Base-by-base conservation (phyloP, 1,140 invertebrate genomes). In the Gonioctena quinquepunctata region DNA sequence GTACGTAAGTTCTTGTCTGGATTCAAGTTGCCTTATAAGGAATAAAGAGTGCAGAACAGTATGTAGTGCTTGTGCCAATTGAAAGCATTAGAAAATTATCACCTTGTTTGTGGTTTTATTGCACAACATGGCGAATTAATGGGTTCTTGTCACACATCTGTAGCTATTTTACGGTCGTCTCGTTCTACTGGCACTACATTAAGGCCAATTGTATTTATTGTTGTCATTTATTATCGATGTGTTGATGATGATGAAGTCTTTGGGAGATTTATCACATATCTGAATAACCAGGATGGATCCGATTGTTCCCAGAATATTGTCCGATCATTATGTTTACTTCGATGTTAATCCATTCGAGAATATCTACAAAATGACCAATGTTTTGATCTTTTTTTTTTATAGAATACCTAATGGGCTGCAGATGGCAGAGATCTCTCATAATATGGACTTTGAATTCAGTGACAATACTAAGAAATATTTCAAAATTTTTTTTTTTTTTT, bases 21-120 rank as follows among this genome's bases (percentile, higher is more conserved):
- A 66, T 18, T 18, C 63, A 16, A n/a, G 49, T 66, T 66, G 13
- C 63, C 21, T 23, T 66, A 66, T 56, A 54, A 7, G 63, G 63
- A 49, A 26, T 49, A 66, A 54, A 26, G 21, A 54, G 33, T 48
- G n/a, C 62, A 11, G 11, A 42, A 7, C n/a, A 16, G 60, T 62
- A 61, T 61, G 59, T 61, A 26, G 59, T 61, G 28, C 25, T 61
- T 66, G 63, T 66, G 63, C 42, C 63, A 66, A 66, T 66, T 54
- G 63, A 54, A 66, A 52, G 63, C 50, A 66, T 66, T 66, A 66
- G 63, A 66, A 66, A 66, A 66, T 56, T 66, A 66, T 66, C 63
- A 66, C 63, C 49, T 66, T 66, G 63, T 66, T 54, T 66, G 50
- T 18, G 26, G 63, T 25, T 66, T 66, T 66, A 66, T 56, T 66